Conservation (phyloP, 37 sponge, comb jelly and placozoan species). For the Diacarnus erythraeanus region DNA sequence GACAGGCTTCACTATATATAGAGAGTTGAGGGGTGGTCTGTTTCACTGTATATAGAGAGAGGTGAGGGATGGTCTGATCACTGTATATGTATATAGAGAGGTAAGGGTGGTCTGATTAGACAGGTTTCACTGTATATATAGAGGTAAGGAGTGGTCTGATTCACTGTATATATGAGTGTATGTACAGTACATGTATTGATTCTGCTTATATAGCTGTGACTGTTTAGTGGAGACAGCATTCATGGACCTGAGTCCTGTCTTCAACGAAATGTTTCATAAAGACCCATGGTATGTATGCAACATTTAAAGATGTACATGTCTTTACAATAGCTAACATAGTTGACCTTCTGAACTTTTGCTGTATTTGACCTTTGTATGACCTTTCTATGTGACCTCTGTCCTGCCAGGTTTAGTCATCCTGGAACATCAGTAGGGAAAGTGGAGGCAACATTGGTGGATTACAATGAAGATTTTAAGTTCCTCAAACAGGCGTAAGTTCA, state of each 20-base stretch:
- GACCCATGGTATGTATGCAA: slow-evolving; percentile 47
- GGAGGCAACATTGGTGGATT: slow-evolving; percentile 58
- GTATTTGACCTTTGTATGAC: neutral
- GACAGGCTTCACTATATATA: too few species aligned
- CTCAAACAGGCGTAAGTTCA: slow-evolving; percentile 68
- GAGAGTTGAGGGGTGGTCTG: too few species aligned
- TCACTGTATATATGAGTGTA: too few species aligned
- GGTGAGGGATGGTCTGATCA: too few species aligned
- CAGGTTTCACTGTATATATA: too few species aligned
- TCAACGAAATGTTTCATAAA: slow-evolving; percentile 48
- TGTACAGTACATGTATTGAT: neutral
- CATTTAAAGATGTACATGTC: neutral
- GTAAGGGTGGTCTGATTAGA: too few species aligned
- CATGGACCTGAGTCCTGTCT: slow-evolving; percentile 42
- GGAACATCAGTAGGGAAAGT: slow-evolving; percentile 29
- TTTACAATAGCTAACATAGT: too few species aligned
- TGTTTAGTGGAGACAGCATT: slow-evolving; percentile 49
- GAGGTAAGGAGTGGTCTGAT: too few species aligned
- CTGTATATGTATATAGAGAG: too few species aligned
- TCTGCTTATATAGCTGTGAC: slow-evolving; percentile 43
- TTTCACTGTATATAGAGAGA: too few species aligned
- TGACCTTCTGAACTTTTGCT: too few species aligned
- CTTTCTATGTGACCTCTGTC: neutral
- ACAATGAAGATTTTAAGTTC: slow-evolving; percentile 49
- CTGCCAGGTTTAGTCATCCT: slow-evolving; percentile 36